Percentiles rank a stretch among this genome's conserved stretches.
Evolutionary conservation across 2,797 vertebrate species (phyloP).

Genomic region (Ciconia nigra): DNA sequence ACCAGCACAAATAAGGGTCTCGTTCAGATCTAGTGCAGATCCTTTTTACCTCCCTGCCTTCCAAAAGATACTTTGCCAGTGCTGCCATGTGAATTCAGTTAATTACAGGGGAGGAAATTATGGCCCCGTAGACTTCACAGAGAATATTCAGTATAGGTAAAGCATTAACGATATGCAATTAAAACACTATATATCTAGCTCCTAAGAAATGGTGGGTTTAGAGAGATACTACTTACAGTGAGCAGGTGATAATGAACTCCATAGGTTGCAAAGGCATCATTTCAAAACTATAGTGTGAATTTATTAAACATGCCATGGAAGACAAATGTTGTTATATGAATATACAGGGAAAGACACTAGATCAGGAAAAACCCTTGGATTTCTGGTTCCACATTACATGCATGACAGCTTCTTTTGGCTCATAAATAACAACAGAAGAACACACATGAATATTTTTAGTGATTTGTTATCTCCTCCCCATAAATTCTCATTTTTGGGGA

Average conservation of each 20-base stretch:
- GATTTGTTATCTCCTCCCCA: not conserved
- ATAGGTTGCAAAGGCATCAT: not conserved
- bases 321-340: not conserved
- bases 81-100: not conserved
- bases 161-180: not conserved
- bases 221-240: not conserved
- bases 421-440: not conserved
- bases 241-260: slow-evolving; percentile 4
- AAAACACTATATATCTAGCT: not conserved
- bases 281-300: not conserved
- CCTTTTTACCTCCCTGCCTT: not conserved
- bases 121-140: not conserved
- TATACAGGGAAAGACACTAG: not conserved
- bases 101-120: not conserved
- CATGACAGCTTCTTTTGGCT: not conserved
- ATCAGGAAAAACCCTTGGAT: not conserved
- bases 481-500: not conserved
- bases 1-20: not conserved
- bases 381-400: not conserved
- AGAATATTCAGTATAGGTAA: not conserved
- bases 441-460: not conserved
- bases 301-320: not conserved
- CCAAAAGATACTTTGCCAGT: not conserved
- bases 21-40: not conserved
- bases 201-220: not conserved